Evolutionary conservation across 2,888 invertebrate genomes (phyloP).

Genomic region (Erynnis tages): DNA sequence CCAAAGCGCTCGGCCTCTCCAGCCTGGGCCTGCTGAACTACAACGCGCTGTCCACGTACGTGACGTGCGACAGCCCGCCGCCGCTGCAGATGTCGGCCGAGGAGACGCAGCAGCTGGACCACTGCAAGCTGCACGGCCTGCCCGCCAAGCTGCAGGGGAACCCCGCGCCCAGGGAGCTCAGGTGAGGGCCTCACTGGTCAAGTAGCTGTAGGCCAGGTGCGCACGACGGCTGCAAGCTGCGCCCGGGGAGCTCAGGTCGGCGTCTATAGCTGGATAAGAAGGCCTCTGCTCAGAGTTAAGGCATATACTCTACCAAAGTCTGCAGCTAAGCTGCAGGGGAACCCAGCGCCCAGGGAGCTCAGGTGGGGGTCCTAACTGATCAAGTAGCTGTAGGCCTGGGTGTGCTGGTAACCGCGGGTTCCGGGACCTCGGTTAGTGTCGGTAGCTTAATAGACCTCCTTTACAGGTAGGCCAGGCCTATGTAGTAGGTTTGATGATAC

Average conservation of each 20-base stretch:
- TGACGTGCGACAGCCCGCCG: slow-evolving; percentile 90
- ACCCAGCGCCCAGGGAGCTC: slow-evolving; percentile 85
- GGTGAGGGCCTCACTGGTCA: slow-evolving; percentile 52
- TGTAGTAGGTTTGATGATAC: no score
- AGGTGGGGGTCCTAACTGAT: slow-evolving; percentile 54
- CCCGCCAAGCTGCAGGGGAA: slow-evolving; percentile 85
- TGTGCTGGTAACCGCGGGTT: no score
- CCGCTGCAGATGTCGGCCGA: slow-evolving; percentile 90
- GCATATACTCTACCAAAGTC: no score
- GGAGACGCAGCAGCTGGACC: slow-evolving; percentile 87
- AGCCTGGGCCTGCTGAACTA: slow-evolving; percentile 69
- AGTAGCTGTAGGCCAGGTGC: no score
- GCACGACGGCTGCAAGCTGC: no score
- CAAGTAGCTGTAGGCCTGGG: no score
- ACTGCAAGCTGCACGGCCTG: slow-evolving; percentile 86
- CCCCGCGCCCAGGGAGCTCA: slow-evolving; percentile 85
- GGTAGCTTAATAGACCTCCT: no score
- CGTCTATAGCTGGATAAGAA: no score
- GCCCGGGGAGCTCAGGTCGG: no score
- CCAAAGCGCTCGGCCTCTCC: slow-evolving; percentile 60
- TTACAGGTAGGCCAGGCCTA: no score
- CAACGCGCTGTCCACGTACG: slow-evolving; percentile 82
- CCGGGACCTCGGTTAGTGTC: no score
- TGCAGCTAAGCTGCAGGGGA: slow-evolving; percentile 84
- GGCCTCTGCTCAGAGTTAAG: no score